These are phyloP conservation scores for Acrobasis repandana DNA, from an alignment of 2,888 invertebrate species.

Conservation along the genomic window DNA sequence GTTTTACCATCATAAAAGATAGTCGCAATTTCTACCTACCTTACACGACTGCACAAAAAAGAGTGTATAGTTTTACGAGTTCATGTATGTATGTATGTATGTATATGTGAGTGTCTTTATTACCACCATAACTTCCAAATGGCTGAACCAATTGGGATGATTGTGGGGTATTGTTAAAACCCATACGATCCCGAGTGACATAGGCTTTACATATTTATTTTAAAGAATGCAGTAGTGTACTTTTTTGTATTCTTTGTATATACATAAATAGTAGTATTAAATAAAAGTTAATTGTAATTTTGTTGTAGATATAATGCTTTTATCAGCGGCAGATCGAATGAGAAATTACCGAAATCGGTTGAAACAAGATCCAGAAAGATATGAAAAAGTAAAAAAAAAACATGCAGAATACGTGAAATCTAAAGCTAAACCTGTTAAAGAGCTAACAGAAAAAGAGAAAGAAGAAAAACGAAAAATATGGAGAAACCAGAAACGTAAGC, in stretches of 20 bases:
- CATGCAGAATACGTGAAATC: slow-evolving; percentile 4
- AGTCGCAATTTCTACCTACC: too few relatives aligned
- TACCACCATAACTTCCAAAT: too few relatives aligned
- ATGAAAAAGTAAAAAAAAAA: background rate
- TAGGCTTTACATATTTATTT: too few relatives aligned
- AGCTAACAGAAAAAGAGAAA: background rate
- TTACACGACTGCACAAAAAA: too few relatives aligned
- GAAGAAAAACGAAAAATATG: background rate
- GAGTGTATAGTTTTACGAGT: too few relatives aligned
- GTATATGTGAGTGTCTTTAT: too few relatives aligned
- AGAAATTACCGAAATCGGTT: background rate
- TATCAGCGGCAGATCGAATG: background rate
- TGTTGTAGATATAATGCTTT: background rate
- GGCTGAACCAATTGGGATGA: too few relatives aligned
- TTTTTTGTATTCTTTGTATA: background rate
- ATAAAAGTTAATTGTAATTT: background rate
- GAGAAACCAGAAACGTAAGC: background rate
- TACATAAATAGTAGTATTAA: too few relatives aligned
- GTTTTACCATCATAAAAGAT: too few relatives aligned
- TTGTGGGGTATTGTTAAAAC: too few relatives aligned
- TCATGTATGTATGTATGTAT: too few relatives aligned
- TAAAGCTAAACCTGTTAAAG: background rate
- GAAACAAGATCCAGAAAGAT: background rate
- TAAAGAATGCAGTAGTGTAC: background rate
- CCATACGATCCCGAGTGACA: too few relatives aligned